Evolutionary conservation across 2,113 vertebrate genomes (phyloP), one percentile per base, ranked within the genome.

Genomic region (Crotalus tigris): DNA sequence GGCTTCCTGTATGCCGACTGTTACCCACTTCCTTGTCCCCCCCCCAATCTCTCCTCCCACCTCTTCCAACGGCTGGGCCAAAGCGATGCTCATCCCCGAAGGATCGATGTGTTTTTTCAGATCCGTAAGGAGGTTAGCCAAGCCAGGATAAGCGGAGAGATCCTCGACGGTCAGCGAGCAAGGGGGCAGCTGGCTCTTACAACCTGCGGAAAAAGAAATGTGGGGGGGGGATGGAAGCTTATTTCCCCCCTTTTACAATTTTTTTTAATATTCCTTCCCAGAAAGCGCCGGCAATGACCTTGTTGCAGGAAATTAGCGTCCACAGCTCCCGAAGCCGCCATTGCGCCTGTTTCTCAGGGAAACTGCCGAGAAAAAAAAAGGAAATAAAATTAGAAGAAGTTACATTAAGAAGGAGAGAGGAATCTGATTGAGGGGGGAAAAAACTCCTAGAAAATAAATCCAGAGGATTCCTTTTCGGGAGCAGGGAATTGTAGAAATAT

Each of bases 101-200:
- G 93, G 96, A 29, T 98, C 98, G 95, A 99, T 87, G 9, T 97
- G 97, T n/a, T 98, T 97, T 0, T 97, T 95, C 75, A 99, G 95
- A n/a, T 96, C 96, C 19, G 96, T 96, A 92, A 99, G 95, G 3
- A 99, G 97, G 92, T 97, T 98, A 94, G 98, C 97, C 93, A 99
- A 98, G 88, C 96, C 95, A 0, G 98, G 98, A 87, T 98, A 98
- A 92, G 97, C 97, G 49, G 96, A 95, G 91, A 98, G 94, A 61
- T 98, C 98, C 21, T 98, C 98, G 69, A 98, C 98, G 0, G 94
- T 97, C 93, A 98, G 29, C 85, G 97, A 96, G 95, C 98, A 98
- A 44, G 98, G 95, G 15, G 98, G 98, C 87, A 98, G 96, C 75
- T 90, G 92, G 49, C 57, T 94, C 46, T 88, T 93, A 64, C 91